These are phyloP conservation scores for Xestoiulus laeticollis DNA, from an alignment of 2,888 invertebrate species.

Conservation along the genomic window DNA sequence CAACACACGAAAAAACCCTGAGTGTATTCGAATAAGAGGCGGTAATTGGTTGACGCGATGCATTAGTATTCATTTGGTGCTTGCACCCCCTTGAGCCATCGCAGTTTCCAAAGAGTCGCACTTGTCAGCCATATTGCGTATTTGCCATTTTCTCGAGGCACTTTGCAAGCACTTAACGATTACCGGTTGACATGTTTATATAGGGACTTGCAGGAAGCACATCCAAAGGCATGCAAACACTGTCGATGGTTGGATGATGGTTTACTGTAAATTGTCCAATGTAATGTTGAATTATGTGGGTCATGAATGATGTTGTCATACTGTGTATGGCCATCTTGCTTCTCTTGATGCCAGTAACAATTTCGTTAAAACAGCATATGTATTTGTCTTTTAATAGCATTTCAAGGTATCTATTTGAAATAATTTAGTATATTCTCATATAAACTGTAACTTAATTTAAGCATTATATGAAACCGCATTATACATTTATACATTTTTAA, in stretches of 20 bases:
- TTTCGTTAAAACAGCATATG: too few relatives aligned
- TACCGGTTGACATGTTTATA: background rate
- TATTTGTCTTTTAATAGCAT: too few relatives aligned
- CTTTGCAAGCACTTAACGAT: background rate
- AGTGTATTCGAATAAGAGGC: background rate
- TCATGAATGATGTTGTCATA: background rate
- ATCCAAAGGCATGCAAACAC: background rate
- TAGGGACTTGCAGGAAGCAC: background rate
- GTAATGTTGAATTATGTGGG: background rate
- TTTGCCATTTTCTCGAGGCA: background rate
- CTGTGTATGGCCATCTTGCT: background rate
- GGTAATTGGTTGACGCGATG: slow-evolving; percentile 15
- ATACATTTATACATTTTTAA: too few relatives aligned
- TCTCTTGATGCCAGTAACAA: too few relatives aligned
- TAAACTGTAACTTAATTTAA: too few relatives aligned
- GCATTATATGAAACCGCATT: too few relatives aligned
- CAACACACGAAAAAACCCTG: background rate
- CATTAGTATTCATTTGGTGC: background rate
- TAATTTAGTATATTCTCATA: too few relatives aligned
- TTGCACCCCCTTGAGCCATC: background rate
- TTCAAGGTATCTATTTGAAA: too few relatives aligned
- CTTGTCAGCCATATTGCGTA: background rate
- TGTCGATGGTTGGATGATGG: background rate
- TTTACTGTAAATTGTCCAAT: background rate
- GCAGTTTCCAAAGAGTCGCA: background rate